Evolutionary conservation across 1,140 invertebrate species (phyloP).

Genomic region (Penaeus chinensis): DNA sequence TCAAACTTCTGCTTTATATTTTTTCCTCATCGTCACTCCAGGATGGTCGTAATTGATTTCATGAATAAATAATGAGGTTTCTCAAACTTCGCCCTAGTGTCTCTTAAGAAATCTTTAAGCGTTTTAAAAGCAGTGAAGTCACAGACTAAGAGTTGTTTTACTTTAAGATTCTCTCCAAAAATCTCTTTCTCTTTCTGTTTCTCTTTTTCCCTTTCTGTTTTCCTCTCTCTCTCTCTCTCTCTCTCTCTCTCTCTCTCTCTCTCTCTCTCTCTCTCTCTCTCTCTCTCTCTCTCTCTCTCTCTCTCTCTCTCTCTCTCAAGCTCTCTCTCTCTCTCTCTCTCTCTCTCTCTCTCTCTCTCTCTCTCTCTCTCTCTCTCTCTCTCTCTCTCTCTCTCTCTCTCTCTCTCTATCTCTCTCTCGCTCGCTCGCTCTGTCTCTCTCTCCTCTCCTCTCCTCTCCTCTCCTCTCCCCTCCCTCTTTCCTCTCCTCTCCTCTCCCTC

Average conservation of each 20-base stretch:
- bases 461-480: background rate
- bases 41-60: too few species aligned
- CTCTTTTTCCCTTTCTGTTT: background rate
- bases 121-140: too few species aligned
- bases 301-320: background rate
- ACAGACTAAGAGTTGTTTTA: too few species aligned
- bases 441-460: background rate
- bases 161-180: too few species aligned
- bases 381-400: background rate
- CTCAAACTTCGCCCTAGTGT: too few species aligned
- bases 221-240: background rate
- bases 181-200: slow-evolving; percentile 1
- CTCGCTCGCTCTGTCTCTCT: too few species aligned
- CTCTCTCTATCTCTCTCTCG: background rate
- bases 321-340: background rate
- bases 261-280: background rate
- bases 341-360: background rate
- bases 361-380: background rate
- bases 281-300: slow-evolving; percentile 19
- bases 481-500: background rate
- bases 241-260: background rate
- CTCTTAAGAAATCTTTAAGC: too few species aligned
- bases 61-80: too few species aligned
- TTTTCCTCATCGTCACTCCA: too few species aligned
- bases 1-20: too few species aligned